Percentiles rank a stretch among this genome's conserved stretches.
Conservation (phyloP, 2,113 vertebrate genomes). For the Chaetops frenatus region DNA sequence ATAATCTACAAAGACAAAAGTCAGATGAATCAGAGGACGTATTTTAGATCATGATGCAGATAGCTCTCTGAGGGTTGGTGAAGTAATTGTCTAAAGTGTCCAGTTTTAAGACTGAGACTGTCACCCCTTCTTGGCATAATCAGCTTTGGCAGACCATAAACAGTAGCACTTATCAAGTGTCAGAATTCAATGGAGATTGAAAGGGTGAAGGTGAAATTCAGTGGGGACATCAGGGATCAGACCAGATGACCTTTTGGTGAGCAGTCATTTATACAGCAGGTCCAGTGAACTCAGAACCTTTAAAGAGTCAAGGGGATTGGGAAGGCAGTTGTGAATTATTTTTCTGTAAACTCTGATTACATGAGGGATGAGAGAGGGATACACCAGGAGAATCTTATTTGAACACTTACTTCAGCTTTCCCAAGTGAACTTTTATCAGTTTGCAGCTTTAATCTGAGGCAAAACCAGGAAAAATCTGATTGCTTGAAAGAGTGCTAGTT, state of each 20-base stretch:
- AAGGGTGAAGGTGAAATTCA: not conserved
- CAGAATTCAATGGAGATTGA: not conserved
- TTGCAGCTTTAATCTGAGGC: not conserved
- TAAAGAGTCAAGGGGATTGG: not conserved
- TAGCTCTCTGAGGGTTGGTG: not conserved
- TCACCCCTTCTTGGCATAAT: not conserved
- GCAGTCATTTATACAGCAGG: not conserved
- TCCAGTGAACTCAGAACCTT: not conserved
- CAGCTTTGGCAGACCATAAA: not conserved
- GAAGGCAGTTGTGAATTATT: not conserved
- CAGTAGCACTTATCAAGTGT: not conserved
- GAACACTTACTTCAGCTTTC: not conserved
- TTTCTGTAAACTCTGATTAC: not conserved
- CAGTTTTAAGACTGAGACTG: not conserved
- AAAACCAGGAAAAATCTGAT: not conserved
- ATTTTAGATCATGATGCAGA: not conserved
- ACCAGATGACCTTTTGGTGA: not conserved
- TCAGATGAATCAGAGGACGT: not conserved
- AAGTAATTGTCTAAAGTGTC: not conserved
- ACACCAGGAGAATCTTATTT: not conserved
- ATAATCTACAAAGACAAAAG: not conserved
- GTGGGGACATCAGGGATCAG: not conserved
- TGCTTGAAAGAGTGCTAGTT: not conserved
- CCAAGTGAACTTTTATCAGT: not conserved
- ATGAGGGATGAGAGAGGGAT: accelerated